Percentiles rank a stretch among this genome's conserved stretches.
These are phyloP conservation scores for Kryphioiulus occultus DNA, from an alignment of 2,888 invertebrate species.

Conservation along the genomic window DNA sequence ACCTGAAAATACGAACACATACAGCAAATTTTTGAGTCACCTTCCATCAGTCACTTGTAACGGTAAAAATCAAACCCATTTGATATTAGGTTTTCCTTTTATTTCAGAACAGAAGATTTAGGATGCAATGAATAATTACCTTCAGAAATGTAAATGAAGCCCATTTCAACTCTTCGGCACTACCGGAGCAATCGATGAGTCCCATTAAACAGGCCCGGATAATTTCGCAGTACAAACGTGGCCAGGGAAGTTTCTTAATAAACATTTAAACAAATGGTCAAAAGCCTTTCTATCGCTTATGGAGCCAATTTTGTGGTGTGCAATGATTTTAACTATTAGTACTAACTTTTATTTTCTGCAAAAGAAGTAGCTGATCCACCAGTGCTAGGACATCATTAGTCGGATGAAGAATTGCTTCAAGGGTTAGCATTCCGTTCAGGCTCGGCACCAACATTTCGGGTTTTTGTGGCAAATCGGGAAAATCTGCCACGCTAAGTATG, in stretches of 20 bases:
- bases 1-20: slow-evolving; percentile 47
- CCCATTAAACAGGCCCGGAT: slow-evolving; percentile 88
- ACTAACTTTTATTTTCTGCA: slow-evolving; percentile 81
- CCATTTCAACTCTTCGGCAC: slow-evolving; percentile 88
- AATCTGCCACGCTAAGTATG: slow-evolving; percentile 49
- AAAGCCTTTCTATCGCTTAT: background rate
- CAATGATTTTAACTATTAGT: background rate
- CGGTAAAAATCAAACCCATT: no score
- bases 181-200: slow-evolving; percentile 84
- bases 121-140: slow-evolving; percentile 67
- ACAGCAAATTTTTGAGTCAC: background rate
- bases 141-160: slow-evolving; percentile 93
- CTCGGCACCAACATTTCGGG: slow-evolving; percentile 60
- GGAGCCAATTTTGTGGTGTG: background rate
- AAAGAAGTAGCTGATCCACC: slow-evolving; percentile 81
- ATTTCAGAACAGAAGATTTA: background rate
- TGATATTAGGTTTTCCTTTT: background rate
- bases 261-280: background rate
- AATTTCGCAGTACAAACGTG: slow-evolving; percentile 85
- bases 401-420: slow-evolving; percentile 85
- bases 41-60: background rate
- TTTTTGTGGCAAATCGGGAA: slow-evolving; percentile 49
- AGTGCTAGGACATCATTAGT: slow-evolving; percentile 82
- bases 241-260: slow-evolving; percentile 72
- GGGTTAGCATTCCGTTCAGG: slow-evolving; percentile 71